Conservation (phyloP, 2,888 invertebrate genomes). For the Sesamia inferens region DNA sequence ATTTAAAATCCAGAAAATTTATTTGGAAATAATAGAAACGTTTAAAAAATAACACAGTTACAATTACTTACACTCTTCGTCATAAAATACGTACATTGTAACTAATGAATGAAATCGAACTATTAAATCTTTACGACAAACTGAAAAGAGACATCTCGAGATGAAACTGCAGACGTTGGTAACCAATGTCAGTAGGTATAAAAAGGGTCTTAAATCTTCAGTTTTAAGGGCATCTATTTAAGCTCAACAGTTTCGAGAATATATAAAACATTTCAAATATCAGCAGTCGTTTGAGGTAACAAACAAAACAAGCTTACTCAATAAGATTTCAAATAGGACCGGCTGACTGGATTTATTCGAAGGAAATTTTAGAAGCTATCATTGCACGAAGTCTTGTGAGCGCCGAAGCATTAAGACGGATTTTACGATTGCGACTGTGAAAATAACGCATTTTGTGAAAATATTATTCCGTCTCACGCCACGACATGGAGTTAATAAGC, state of each 20-base stretch:
- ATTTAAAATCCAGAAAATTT: neutral
- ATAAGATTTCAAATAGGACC: constrained; percentile 52
- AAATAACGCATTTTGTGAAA: constrained; percentile 64
- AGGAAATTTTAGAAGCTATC: constrained; percentile 60
- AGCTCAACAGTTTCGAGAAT: constrained; percentile 32
- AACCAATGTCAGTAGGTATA: constrained; percentile 30
- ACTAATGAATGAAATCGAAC: neutral
- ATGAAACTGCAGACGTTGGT: constrained; percentile 38
- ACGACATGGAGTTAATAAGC: constrained; percentile 45
- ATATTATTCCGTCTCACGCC: constrained; percentile 55
- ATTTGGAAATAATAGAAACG: neutral
- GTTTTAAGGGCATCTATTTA: constrained; percentile 34
- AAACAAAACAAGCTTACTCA: constrained; percentile 60
- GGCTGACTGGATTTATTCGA: constrained; percentile 57
- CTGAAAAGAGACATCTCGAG: constrained; percentile 15
- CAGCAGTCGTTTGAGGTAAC: constrained; percentile 33
- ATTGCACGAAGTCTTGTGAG: constrained; percentile 38
- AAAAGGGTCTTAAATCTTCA: constrained; percentile 36
- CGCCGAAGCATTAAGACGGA: constrained; percentile 61
- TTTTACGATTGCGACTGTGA: constrained; percentile 66
- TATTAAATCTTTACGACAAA: constrained; percentile 4
- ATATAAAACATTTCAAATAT: constrained; percentile 36
- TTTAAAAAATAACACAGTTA: neutral
- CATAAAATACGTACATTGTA: neutral
- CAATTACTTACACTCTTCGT: neutral